These are phyloP conservation scores for Sturnira hondurensis DNA, from an alignment of 2,113 vertebrate species.

Conservation along the genomic window DNA sequence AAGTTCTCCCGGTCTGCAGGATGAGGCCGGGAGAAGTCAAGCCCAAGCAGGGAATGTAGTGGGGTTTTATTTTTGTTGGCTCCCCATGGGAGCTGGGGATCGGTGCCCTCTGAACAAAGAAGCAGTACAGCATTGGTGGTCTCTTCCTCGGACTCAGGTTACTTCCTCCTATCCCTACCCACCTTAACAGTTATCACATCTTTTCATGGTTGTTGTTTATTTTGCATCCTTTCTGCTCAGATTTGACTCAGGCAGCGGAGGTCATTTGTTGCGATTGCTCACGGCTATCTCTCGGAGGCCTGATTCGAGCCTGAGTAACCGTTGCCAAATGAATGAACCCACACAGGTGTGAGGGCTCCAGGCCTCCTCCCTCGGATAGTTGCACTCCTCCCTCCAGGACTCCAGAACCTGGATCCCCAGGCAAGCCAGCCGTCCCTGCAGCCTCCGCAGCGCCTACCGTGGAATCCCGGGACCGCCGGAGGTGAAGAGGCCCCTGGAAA, in stretches of 20 bases:
- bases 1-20: too few relatives aligned
- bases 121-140: too few relatives aligned
- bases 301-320: fast-evolving
- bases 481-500: conserved; percentile 44
- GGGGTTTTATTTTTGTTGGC: too few relatives aligned
- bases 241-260: not conserved
- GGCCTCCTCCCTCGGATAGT: not conserved
- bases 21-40: too few relatives aligned
- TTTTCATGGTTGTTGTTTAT: not conserved
- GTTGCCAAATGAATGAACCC: not conserved
- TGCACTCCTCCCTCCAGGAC: not conserved
- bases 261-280: not conserved
- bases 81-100: too few relatives aligned
- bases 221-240: not conserved
- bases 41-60: too few relatives aligned
- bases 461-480: conserved; percentile 78
- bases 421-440: not conserved
- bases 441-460: not conserved
- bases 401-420: conserved; percentile 32
- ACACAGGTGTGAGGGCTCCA: conserved; percentile 53
- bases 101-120: too few relatives aligned
- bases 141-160: too few relatives aligned
- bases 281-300: fast-evolving
- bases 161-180: too few relatives aligned
- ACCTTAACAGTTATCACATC: too few relatives aligned